phyloP scores from a whole-genome alignment of 2,797 vertebrate genomes.

The Pterois miles region DNA sequence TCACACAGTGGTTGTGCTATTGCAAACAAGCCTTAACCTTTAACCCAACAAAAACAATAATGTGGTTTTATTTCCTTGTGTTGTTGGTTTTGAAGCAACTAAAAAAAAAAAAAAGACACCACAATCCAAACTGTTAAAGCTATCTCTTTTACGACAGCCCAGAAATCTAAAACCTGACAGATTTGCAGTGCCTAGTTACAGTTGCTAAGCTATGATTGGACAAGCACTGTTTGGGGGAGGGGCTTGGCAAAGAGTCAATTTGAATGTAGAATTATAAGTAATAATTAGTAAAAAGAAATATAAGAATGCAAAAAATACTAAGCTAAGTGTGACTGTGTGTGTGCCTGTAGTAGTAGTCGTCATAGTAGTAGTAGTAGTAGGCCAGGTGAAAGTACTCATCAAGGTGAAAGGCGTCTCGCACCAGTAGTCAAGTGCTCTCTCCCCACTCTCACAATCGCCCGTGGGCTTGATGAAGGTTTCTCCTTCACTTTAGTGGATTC shows the following conservation, averaged over 20 bases:
- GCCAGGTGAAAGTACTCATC: constrained; percentile 31
- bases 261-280: neutral
- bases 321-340: neutral
- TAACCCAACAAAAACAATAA: neutral
- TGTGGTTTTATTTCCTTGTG: neutral
- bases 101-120: neutral
- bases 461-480: constrained; percentile 60
- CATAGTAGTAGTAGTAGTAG: neutral
- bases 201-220: neutral
- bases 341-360: neutral
- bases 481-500: constrained; percentile 47
- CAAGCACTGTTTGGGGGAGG: neutral
- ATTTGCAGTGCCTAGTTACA: neutral
- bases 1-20: neutral
- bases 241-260: neutral
- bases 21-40: neutral
- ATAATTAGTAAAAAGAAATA: neutral
- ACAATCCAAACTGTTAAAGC: neutral
- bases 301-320: neutral
- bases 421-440: constrained; percentile 49
- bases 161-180: neutral
- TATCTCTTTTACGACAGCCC: neutral
- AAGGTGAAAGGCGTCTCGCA: constrained; percentile 50
- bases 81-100: neutral
- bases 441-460: constrained; percentile 25